Conservation (phyloP, 2,113 vertebrate genomes). For the Clarias batrachus region DNA sequence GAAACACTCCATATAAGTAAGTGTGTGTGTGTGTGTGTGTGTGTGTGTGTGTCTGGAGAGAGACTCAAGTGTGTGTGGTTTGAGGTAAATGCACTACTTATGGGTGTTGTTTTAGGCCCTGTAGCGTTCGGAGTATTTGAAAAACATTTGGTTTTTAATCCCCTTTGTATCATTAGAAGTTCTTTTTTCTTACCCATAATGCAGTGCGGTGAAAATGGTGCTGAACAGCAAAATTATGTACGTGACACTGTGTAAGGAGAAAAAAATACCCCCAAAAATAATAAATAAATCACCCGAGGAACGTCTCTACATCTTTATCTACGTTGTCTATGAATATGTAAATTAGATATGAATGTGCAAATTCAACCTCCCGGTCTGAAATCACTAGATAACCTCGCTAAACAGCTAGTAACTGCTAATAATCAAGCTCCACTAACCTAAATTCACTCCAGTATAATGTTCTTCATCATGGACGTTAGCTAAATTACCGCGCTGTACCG, state of each 20-base stretch:
- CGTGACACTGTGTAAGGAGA: background rate
- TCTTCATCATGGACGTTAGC: background rate
- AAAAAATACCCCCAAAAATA: too few species aligned
- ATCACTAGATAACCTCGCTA: background rate
- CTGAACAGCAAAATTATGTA: background rate
- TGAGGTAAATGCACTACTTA: slow-evolving; percentile 23
- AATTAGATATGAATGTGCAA: background rate
- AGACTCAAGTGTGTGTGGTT: slow-evolving; percentile 37
- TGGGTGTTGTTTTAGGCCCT: slow-evolving; percentile 34
- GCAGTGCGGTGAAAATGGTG: background rate
- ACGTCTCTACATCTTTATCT: background rate
- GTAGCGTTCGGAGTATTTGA: slow-evolving; percentile 12
- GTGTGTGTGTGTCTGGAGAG: background rate
- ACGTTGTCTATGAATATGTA: background rate
- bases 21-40: background rate
- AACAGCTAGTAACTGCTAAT: background rate
- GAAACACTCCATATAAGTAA: background rate
- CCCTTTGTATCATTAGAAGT: slow-evolving; percentile 17
- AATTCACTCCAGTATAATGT: background rate
- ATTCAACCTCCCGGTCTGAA: background rate
- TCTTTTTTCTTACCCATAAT: slow-evolving; percentile 2
- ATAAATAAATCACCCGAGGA: background rate
- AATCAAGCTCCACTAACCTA: background rate
- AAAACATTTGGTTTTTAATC: slow-evolving; percentile 24
- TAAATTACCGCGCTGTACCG: background rate